Base-by-base conservation (phyloP, 2,797 vertebrate genomes). In the Cichlasoma orientale region DNA sequence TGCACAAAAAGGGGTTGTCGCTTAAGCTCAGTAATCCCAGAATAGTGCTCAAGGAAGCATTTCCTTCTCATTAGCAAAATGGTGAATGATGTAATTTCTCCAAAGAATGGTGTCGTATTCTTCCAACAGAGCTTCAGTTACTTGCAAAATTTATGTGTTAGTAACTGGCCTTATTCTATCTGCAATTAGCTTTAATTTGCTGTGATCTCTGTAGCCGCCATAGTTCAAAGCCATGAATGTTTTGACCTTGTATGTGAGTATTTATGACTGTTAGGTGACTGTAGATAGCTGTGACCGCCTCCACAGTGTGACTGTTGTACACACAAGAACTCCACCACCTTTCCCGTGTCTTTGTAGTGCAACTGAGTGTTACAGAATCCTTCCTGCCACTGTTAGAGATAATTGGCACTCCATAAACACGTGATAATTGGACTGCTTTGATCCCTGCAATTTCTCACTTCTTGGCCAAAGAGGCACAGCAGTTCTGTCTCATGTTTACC, bases 401-500 rank as follows among this genome's bases (percentile, higher is more conserved):
- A 94, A 93, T 94, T 95, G 93, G 93, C 92, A 89, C 90, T 88
- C 89, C 89, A 92, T 94, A 94, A 95, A 94, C 90, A 93, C 93
- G 91, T 92, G 90, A 92, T 95, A 95, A 94, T 95, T 94, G 92
- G 90, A 83, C 89, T 57, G 83, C 93, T 95, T 94, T 94, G 92
- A 95, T 94, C 93, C 90, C 87, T 91, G 88, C 92, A 89, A 90
- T 90, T 94, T 90, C 88, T 88, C 91, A 91, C 91, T 92, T 89
- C 85, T 85, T 85, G 89, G 91, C 91, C 87, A 89, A 87, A 91
- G 88, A 91, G 91, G 86, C 89, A 18, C 89, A 88, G 89, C 90
- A 56, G 90, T 87, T 81, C 56, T 84, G 78, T 90, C 90, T 92
- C 83, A 55, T 92, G 93, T 92, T 92, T 92, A 91, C 90, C 83